Evolutionary conservation across 2,113 vertebrate species (phyloP).

Genomic region (Chionodraco myersi): DNA sequence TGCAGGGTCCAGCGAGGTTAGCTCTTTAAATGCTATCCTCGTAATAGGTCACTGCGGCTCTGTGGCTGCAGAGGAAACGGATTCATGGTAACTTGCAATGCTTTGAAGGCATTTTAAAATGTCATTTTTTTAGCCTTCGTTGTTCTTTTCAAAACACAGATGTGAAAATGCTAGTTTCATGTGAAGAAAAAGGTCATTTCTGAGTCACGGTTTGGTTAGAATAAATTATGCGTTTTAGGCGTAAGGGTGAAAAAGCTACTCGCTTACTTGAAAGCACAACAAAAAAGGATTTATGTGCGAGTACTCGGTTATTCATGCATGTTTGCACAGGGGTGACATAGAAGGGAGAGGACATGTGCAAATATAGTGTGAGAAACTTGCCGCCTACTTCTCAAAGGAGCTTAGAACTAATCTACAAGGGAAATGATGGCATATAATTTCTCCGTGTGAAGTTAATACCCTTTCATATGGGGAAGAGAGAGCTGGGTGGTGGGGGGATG

Average conservation of each 20-base stretch:
- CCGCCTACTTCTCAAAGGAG: constrained; percentile 48
- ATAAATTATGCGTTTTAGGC: background rate
- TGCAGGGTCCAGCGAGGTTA: constrained; percentile 54
- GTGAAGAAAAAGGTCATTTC: constrained; percentile 17
- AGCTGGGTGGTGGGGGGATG: background rate
- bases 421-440: constrained; percentile 52
- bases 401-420: constrained; percentile 47
- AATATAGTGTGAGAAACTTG: constrained; percentile 34
- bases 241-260: background rate
- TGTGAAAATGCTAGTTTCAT: constrained; percentile 3
- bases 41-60: constrained; percentile 34
- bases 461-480: constrained; percentile 46
- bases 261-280: background rate
- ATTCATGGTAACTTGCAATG: constrained; percentile 13
- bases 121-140: background rate
- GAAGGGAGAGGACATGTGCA: constrained; percentile 1
- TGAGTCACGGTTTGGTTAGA: background rate
- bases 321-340: constrained; percentile 3
- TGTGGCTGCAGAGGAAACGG: constrained; percentile 26
- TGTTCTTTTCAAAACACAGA: background rate
- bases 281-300: constrained; percentile 15
- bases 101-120: background rate
- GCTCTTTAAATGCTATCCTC: constrained; percentile 36
- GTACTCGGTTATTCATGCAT: background rate
- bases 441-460: constrained; percentile 61